Conservation (phyloP, 2,797 vertebrate genomes). For the Mormyrus hasselquistii region DNA sequence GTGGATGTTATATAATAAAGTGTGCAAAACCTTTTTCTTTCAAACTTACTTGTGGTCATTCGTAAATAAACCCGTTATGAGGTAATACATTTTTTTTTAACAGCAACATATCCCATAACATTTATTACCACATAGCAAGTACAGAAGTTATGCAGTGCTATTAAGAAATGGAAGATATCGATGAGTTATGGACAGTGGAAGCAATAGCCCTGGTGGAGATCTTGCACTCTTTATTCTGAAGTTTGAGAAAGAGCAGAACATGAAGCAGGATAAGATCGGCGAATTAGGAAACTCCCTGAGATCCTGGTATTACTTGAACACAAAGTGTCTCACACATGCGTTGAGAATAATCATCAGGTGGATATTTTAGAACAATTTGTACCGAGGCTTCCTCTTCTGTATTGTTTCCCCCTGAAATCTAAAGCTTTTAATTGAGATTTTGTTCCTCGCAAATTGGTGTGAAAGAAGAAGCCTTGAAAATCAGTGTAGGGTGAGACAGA, state of each 20-base stretch:
- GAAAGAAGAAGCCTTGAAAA: neutral
- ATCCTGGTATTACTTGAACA: neutral
- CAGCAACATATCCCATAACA: neutral
- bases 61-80: neutral
- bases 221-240: neutral
- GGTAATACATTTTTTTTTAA: neutral
- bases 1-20: neutral
- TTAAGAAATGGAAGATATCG: neutral
- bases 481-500: neutral
- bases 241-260: neutral
- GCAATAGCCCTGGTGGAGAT: neutral
- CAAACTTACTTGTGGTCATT: neutral
- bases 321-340: neutral
- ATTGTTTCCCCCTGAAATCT: neutral
- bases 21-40: neutral
- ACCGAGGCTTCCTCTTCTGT: neutral
- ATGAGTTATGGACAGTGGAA: neutral
- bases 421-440: neutral
- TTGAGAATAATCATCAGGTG: neutral
- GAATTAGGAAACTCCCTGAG: neutral
- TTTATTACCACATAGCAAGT: conserved; percentile 3
- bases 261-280: neutral
- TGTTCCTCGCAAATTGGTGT: neutral
- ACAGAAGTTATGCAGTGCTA: neutral
- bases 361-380: neutral